These are phyloP conservation scores for Pristionchus arcanus DNA, from an alignment of 2,888 invertebrate genomes.

Conservation along the genomic window DNA sequence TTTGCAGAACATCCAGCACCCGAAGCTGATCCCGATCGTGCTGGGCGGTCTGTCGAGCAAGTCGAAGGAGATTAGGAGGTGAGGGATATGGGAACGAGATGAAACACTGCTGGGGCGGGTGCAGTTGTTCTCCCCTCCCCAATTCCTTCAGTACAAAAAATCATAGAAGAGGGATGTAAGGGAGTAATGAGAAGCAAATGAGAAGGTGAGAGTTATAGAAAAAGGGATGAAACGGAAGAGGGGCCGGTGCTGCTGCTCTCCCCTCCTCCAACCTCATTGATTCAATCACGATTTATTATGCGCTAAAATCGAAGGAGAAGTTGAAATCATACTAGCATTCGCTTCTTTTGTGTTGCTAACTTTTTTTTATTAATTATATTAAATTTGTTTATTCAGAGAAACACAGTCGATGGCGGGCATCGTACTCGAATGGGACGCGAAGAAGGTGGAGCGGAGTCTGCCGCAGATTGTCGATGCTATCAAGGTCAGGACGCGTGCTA, in stretches of 20 bases:
- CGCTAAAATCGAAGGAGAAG: no score
- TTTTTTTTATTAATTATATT: background rate
- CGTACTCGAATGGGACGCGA: conserved; percentile 45
- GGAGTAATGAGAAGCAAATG: no score
- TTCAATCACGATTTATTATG: no score
- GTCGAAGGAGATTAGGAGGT: conserved; percentile 64
- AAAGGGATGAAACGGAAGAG: no score
- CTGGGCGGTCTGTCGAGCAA: conserved; percentile 56
- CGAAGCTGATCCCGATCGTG: conserved; percentile 56
- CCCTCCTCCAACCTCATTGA: no score
- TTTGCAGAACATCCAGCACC: conserved; percentile 58
- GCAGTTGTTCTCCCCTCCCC: background rate
- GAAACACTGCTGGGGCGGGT: background rate
- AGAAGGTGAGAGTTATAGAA: no score
- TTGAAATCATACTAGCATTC: no score
- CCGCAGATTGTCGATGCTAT: conserved; percentile 88
- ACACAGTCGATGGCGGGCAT: conserved; percentile 35
- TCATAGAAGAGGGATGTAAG: no score
- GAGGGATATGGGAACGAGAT: background rate
- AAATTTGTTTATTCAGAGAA: background rate
- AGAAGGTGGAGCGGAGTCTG: conserved; percentile 45
- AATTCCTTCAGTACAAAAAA: no score
- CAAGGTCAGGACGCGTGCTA: conserved; percentile 60
- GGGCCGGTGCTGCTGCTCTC: no score
- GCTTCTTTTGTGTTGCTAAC: no score